Conservation (phyloP, 2,113 vertebrate genomes). For the Tor tambroides region DNA sequence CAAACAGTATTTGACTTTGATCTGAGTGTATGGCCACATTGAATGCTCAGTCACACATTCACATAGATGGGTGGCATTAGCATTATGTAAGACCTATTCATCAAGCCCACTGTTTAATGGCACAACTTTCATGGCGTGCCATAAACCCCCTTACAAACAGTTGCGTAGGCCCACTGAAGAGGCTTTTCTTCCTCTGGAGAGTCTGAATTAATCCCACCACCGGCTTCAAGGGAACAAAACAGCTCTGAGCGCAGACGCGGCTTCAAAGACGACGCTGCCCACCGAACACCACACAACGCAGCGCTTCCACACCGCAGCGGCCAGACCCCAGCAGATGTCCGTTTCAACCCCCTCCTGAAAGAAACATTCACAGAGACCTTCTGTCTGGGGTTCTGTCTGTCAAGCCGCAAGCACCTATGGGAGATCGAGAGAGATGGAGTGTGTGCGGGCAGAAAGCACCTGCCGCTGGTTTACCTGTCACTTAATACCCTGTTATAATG, state of each 20-base stretch:
- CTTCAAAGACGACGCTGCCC: constrained; percentile 68
- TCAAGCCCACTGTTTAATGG: constrained; percentile 40
- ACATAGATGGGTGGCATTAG: constrained; percentile 42
- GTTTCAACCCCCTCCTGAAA: constrained; percentile 28
- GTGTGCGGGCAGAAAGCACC: constrained; percentile 40
- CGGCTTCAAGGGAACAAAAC: constrained; percentile 49
- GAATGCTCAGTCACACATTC: constrained; percentile 27
- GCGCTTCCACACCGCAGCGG: constrained; percentile 9
- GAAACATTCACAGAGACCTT: constrained; percentile 31
- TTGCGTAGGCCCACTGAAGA: constrained; percentile 35
- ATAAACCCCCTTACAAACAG: constrained; percentile 25
- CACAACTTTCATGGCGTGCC: constrained; percentile 34
- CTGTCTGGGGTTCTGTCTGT: constrained; percentile 6
- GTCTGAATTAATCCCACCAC: constrained; percentile 47
- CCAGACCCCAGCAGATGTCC: constrained; percentile 78
- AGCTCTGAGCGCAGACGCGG: constrained; percentile 45
- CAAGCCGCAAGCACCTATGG: constrained; percentile 34
- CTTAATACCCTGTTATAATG: constrained; percentile 37
- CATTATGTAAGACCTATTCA: constrained; percentile 49
- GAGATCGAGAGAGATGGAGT: background rate
- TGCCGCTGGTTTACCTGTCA: constrained; percentile 60
- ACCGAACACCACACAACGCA: constrained; percentile 59
- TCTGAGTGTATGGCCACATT: constrained; percentile 38
- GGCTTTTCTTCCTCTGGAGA: constrained; percentile 47
- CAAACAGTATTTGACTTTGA: constrained; percentile 47